Conservation (phyloP, 2,888 invertebrate genomes). For the Drosophila niveifrons region DNA sequence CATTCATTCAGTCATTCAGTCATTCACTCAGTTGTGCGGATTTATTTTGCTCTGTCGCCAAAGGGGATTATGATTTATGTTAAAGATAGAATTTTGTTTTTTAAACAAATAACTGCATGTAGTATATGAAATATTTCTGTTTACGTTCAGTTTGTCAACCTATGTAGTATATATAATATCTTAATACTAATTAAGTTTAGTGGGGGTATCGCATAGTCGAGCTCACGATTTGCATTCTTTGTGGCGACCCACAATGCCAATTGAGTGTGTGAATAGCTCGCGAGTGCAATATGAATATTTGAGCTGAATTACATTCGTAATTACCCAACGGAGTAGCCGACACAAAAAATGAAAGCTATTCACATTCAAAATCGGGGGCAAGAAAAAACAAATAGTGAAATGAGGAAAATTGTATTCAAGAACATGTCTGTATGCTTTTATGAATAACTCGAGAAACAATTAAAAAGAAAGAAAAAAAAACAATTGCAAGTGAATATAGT, state of each 20-base stretch:
- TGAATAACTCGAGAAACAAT: constrained; percentile 4
- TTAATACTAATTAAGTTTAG: too few species aligned
- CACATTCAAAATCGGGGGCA: background rate
- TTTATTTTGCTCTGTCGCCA: background rate
- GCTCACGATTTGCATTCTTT: background rate
- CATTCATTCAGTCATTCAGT: background rate
- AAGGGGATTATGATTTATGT: background rate
- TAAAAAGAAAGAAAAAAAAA: background rate
- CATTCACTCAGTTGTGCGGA: background rate
- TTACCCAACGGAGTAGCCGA: background rate
- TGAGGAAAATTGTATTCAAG: background rate
- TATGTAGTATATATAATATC: too few species aligned
- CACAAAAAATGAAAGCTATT: background rate
- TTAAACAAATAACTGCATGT: too few species aligned
- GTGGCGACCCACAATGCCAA: constrained; percentile 2
- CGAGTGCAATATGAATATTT: constrained; percentile 5
- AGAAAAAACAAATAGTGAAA: background rate
- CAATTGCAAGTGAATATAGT: constrained; percentile 4
- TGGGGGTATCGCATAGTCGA: background rate
- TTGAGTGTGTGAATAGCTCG: constrained; percentile 3
- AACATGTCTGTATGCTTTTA: background rate
- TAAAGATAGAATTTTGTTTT: too few species aligned
- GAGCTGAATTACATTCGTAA: background rate
- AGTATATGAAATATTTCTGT: too few species aligned
- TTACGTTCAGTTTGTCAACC: too few species aligned